Percentiles rank a stretch among this genome's conserved stretches.
phyloP scores from a whole-genome alignment of 2,113 vertebrate genomes.

The Equus quagga region DNA sequence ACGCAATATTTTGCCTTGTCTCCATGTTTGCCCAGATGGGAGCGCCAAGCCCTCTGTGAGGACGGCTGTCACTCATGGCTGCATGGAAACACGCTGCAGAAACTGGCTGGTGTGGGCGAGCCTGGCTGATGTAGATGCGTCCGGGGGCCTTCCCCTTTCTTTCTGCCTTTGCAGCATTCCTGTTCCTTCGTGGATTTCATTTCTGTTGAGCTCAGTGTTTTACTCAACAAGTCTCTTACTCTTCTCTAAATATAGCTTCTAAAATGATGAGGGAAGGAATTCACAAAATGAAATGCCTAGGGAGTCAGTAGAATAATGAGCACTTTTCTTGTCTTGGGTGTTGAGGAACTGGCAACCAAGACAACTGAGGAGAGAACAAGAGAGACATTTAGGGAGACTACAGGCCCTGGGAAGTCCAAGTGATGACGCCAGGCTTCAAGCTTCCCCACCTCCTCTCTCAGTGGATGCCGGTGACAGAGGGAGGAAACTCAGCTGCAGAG shows the following conservation, averaged over 20 bases:
- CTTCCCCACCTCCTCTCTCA: neutral
- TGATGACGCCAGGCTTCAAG: neutral
- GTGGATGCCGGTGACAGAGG: neutral
- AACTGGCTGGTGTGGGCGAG: neutral
- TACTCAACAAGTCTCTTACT: constrained; percentile 36
- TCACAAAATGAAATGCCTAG: neutral
- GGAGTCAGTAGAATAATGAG: neutral
- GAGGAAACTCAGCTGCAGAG: neutral
- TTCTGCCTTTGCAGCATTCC: neutral
- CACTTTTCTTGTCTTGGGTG: neutral
- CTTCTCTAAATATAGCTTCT: constrained; percentile 48
- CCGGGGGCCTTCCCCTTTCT: neutral
- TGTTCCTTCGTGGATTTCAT: neutral
- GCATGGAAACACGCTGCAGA: neutral
- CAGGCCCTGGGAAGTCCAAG: neutral
- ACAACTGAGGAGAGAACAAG: neutral
- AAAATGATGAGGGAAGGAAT: constrained; percentile 41
- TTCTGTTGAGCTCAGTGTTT: constrained; percentile 20
- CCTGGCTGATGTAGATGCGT: no score
- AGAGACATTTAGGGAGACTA: neutral
- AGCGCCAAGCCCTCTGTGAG: neutral
- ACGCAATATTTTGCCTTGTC: neutral
- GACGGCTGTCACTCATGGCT: neutral
- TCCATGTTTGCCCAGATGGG: neutral
- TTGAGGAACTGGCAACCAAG: neutral